These are phyloP conservation scores for Thaumatotibia leucotreta DNA, from an alignment of 1,140 invertebrate genomes.

Conservation along the genomic window DNA sequence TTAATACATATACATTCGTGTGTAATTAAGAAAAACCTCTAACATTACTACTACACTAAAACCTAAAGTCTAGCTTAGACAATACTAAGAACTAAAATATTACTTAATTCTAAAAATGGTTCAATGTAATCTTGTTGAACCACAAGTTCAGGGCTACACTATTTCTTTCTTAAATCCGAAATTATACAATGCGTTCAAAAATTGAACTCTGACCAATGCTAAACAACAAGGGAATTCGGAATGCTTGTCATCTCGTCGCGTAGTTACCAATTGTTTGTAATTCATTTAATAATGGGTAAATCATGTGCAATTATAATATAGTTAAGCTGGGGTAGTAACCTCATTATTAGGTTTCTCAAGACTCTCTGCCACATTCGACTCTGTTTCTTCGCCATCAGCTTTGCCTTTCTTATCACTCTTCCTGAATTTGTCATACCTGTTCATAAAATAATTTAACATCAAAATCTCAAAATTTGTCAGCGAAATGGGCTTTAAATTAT, in stretches of 20 bases:
- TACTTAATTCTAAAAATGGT: background rate
- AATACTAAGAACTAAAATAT: background rate
- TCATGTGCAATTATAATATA: background rate
- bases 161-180: background rate
- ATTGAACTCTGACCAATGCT: background rate
- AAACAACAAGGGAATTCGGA: background rate
- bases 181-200: background rate
- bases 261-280: background rate
- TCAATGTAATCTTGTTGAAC: background rate
- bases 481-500: background rate
- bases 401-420: conserved; percentile 70
- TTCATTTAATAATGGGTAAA: background rate
- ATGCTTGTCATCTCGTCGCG: background rate
- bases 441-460: conserved; percentile 15
- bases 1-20: background rate
- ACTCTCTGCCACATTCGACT: conserved; percentile 33
- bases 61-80: background rate
- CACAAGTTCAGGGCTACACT: background rate
- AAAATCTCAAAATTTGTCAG: conserved; percentile 3
- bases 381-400: conserved; percentile 43
- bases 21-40: background rate
- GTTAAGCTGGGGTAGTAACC: conserved; percentile 46
- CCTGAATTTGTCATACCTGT: conserved; percentile 71
- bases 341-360: conserved; percentile 47
- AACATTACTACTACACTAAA: background rate